Evolutionary conservation across 2,797 vertebrate species (phyloP), one percentile per base, ranked within the genome.

Genomic region (Siniperca obscura): DNA sequence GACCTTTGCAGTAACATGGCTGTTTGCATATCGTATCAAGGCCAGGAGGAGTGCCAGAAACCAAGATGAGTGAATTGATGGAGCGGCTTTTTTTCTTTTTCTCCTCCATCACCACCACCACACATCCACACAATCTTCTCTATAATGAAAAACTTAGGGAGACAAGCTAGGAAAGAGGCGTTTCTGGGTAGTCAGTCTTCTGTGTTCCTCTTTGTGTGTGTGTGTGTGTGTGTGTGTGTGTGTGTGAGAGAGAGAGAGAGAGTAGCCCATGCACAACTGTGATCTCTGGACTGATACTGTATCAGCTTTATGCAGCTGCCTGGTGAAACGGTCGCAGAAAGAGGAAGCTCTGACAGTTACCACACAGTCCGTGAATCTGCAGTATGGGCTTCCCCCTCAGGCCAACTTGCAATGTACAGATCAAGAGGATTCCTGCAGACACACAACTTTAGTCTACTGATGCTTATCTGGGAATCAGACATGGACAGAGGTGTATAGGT

Each of bases 1-100:
- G 94, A 94, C 94, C 94, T 94, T 95, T 93, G 83, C 86, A 84
- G 77, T 30, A 92, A 90, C 91, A 89, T 83, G 88, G 74, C 68
- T 93, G 91, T 92, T 92, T 93, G 90, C 85, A 88, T 93, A 79
- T 87, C 2, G 77, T 74, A 82, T 86, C 79, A 73, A 73, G 78
- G 82, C 87, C 82, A 50, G 62, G 53, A 72, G 76, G 57, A 79
- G 61, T 38, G 77, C 80, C 85, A 84, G 73, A 90, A 89, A 83
- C 86, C 77, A 81, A 57, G 81, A 88, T 70, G 76, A 89, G 74
- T 67, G 70, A 84, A 53, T 19, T 55, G 74, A 80, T 77, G 64
- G 30, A 81, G 55, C n/a, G 17, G 8, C 1, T 72, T 65, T 70
- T 65, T 56, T 53, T 59, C 21, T 52, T n/a, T 62, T 36, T 72